Evolutionary conservation across 2,113 vertebrate genomes (phyloP).

Genomic region (Dicentrarchus labrax): DNA sequence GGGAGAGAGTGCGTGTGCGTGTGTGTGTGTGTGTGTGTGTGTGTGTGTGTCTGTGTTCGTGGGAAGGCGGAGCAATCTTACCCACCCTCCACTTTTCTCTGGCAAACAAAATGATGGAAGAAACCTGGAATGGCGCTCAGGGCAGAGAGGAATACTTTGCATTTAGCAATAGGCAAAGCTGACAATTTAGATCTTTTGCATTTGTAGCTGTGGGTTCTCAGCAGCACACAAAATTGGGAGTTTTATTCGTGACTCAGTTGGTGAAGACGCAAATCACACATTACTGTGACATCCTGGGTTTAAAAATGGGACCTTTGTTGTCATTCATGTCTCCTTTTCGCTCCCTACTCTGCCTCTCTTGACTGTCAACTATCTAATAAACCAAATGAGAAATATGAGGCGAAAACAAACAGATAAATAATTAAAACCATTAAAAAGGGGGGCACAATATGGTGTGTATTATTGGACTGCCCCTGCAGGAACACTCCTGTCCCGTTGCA

Average conservation of each 20-base stretch:
- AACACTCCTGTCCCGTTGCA: not conserved
- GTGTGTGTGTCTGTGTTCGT: not conserved
- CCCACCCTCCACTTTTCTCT: conserved; percentile 46
- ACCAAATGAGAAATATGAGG: not conserved
- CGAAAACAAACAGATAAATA: conserved; percentile 21
- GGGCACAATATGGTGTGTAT: not conserved
- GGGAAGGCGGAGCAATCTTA: conserved; percentile 21
- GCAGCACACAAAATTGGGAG: not conserved
- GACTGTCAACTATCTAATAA: not conserved
- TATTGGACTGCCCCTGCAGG: conserved; percentile 16
- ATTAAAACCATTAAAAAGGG: not conserved
- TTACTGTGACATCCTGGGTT: conserved; percentile 15
- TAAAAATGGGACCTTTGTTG: conserved; percentile 34
- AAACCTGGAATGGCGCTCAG: conserved; percentile 38
- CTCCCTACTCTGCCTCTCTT: conserved; percentile 3
- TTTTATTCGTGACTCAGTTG: not conserved
- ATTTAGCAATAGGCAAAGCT: conserved; percentile 43
- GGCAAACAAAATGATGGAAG: conserved; percentile 52
- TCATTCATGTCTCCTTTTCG: not conserved
- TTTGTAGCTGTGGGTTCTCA: not conserved
- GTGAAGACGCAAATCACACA: conserved; percentile 22
- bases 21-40: conserved; percentile 6
- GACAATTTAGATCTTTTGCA: not conserved
- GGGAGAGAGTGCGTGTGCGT: conserved; percentile 5
- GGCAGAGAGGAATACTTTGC: conserved; percentile 42